Evolutionary conservation across 2,888 invertebrate genomes (phyloP), one percentile per base, ranked within the genome.

Genomic region (Amphiduros pacificus): DNA sequence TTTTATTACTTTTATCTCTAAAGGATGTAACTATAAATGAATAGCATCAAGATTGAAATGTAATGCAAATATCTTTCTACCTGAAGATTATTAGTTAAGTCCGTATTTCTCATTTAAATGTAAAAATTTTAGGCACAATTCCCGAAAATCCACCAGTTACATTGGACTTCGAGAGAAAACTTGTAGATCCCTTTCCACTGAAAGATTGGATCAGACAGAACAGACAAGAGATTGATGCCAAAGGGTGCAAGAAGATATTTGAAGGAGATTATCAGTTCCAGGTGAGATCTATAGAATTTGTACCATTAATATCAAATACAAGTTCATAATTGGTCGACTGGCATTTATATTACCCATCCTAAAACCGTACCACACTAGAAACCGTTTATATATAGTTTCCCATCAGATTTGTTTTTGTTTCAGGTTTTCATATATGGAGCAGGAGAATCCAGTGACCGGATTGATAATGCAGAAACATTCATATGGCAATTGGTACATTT

Each of bases 401-500:
- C n/a, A n/a, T n/a, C n/a, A n/a, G n/a, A n/a, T n/a, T n/a, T n/a
- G n/a, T n/a, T n/a, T n/a, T n/a, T n/a, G n/a, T 56, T 27, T 17
- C 68, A 79, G 79, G 75, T 77, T 14, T 67, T 61, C 54, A 58
- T 78, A 2, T 75, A 70, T 74, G 79, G 78, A 5, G 69, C 74
- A 65, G 79, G 79, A 64, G 73, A 75, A 41, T 73, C 73, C 61
- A 64, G 69, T 6, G 77, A 68, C 3, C 62, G 70, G 26, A 62
- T 63, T 62, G 69, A 71, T 51, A 61, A 59, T n/a, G 77, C 74
- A 22, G 79, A 79, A 55, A 76, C 72, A 6, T 77, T 76, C 61
- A 73, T 79, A 31, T 79, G 79, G 79, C 75, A 77, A 55, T 55
- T 76, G 64, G 79, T 79, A 66, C n/a, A 4, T 44, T n/a, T n/a